Conservation (phyloP, 2,797 vertebrate genomes). For the Somateria mollissima region DNA sequence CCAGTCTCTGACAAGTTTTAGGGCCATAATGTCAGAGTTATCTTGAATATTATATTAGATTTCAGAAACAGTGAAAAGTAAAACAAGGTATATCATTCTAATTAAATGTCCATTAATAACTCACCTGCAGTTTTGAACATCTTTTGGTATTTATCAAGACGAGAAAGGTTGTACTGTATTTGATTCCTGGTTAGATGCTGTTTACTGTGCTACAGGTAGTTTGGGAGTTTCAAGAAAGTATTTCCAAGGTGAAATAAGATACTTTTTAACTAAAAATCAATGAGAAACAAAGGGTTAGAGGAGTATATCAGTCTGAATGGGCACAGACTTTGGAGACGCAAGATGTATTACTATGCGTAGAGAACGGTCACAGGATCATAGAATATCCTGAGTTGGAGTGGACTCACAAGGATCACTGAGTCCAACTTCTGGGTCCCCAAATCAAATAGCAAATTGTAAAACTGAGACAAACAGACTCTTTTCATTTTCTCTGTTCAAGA, state of each 20-base stretch:
- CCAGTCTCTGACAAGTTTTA: background rate
- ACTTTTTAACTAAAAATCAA: background rate
- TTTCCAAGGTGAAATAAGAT: background rate
- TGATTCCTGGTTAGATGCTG: background rate
- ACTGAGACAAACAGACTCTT: no score
- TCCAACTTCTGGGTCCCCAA: no score
- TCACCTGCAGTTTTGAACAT: background rate
- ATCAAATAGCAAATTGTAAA: no score
- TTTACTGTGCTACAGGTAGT: background rate
- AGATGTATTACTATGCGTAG: background rate
- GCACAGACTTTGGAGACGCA: background rate
- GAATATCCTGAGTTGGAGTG: no score
- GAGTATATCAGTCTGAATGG: background rate
- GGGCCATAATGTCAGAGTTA: background rate
- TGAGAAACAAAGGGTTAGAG: background rate
- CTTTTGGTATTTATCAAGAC: background rate
- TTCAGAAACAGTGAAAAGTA: background rate
- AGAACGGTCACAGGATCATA: background rate
- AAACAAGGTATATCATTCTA: background rate
- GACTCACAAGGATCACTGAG: no score
- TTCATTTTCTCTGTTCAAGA: no score
- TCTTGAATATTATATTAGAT: background rate
- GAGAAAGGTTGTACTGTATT: background rate
- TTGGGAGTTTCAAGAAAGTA: background rate
- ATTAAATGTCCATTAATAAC: background rate